Base-by-base conservation (phyloP, 2,113 vertebrate species). In the Ciconia stormi region DNA sequence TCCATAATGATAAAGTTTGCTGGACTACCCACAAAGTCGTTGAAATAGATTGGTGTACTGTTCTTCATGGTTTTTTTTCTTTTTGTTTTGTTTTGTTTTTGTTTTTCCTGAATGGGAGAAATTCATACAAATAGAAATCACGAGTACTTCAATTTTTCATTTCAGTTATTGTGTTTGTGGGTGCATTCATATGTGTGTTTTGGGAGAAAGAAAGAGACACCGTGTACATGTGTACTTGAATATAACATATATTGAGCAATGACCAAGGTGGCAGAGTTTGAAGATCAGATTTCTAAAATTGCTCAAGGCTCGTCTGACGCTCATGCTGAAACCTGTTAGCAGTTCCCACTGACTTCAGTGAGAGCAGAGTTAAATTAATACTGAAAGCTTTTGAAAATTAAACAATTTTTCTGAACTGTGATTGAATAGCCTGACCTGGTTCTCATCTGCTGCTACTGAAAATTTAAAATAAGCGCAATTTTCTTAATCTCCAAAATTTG, bases 371-470 rank as follows among this genome's bases (percentile, higher is more conserved):
- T 73, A 90, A 93, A 92, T 93, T 55, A 95, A 73, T 65, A 50
- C 30, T 66, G 76, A 84, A 93, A 70, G 50, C 29, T 89, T 89
- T 84, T 77, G n/a, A 95, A 95, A 96, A 71, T 79, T 83, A 96
- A 89, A 55, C 70, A 93, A 80, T 94, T 94, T 95, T 93, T 94
- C 65, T 86, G 87, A 93, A 65, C 47, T 82, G 47, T 80, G 63
- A 74, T 49, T 96, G 50, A 94, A 88, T 95, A 96, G 65, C 61
- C 69, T 93, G 93, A 91, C 16, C 47, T 93, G 58, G 49, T 94
- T 96, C 69, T 86, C 66, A 82, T 92, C 67, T 88, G 73, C 82
- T 94, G 66, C 77, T 96, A 69, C 76, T 91, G 76, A 93, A 97
- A 94, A 86, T 89, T 67, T 87, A 89, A 91, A 95, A 78, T 84